phyloP scores from a whole-genome alignment of 2,888 invertebrate genomes.

The Lepidocyrtoides sp. region DNA sequence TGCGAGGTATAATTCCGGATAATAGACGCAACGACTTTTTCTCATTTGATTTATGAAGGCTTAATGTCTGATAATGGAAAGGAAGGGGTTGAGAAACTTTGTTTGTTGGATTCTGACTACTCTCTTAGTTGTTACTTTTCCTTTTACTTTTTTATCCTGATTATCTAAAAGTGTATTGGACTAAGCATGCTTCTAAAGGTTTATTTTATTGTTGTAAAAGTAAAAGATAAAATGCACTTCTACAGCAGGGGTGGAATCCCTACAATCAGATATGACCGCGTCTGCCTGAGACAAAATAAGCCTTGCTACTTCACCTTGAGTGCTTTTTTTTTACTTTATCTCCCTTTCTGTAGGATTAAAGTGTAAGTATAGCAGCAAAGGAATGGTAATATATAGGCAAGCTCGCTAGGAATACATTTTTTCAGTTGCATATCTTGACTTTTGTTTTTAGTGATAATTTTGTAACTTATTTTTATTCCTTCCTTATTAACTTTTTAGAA shows the following conservation, averaged over 20 bases:
- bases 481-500: background rate
- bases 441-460: slow-evolving; percentile 7
- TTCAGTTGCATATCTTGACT: slow-evolving; percentile 8
- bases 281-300: background rate
- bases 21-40: slow-evolving; percentile 36
- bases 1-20: slow-evolving; percentile 28
- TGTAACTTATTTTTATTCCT: background rate
- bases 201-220: background rate
- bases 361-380: background rate
- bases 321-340: slow-evolving; percentile 14
- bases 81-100: slow-evolving; percentile 37
- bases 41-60: slow-evolving; percentile 62
- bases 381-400: background rate
- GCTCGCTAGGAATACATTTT: background rate
- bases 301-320: slow-evolving; percentile 19
- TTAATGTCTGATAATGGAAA: slow-evolving; percentile 58
- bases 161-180: background rate
- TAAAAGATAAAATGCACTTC: background rate
- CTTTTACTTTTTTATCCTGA: background rate
- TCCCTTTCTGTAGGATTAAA: slow-evolving; percentile 48
- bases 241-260: background rate
- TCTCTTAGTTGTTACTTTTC: background rate
- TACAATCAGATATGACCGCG: background rate
- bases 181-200: background rate
- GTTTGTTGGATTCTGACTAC: slow-evolving; percentile 26